Evolutionary conservation across 2,113 vertebrate genomes (phyloP), one percentile per base, ranked within the genome.

Genomic region (Platichthys flesus): DNA sequence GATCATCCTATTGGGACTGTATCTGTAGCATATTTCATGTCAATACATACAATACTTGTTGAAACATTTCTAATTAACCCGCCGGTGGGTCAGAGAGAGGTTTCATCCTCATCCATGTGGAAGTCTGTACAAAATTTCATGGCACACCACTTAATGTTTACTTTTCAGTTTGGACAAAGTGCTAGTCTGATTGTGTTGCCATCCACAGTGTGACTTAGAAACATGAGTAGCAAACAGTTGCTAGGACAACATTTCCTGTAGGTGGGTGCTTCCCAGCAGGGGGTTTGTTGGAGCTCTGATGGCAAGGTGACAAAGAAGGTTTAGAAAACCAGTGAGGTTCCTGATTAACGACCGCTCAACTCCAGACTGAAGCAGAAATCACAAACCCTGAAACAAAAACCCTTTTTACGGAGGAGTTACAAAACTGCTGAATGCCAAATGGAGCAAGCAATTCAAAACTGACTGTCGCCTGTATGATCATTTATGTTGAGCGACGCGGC

Each of bases 211-310:
- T 28, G 54, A 56, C 52, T 60, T 2, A 58, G 14, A 51, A 51
- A 51, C 16, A 51, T 51, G 47, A 20, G 47, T 16, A 15, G 51
- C 42, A 51, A 55, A 59, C 56, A 1, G 65, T 77, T 59, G 7
- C 78, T 21, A 76, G 61, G 78, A 75, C 74, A 64, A 64, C 51
- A 54, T 37, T 76, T 63, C 40, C 57, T 71, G 37, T 57, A 20
- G 54, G 31, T 67, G 18, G 47, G 47, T 18, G 47, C 47, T 51
- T 20, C 69, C 45, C 14, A 20, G 56, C 54, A 64, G 28, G 47
- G 58, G 69, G 20, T 12, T 72, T 49, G 40, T 23, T 61, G 16
- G 73, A 58, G 31, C 67, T 76, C 28, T 54, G 21, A 52, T 8
- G 7, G 64, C 31, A 65, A 24, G 62, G 16, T 7, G 40, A 66